Conservation (phyloP, 2,113 vertebrate genomes). For the Eptesicus fuscus region DNA sequence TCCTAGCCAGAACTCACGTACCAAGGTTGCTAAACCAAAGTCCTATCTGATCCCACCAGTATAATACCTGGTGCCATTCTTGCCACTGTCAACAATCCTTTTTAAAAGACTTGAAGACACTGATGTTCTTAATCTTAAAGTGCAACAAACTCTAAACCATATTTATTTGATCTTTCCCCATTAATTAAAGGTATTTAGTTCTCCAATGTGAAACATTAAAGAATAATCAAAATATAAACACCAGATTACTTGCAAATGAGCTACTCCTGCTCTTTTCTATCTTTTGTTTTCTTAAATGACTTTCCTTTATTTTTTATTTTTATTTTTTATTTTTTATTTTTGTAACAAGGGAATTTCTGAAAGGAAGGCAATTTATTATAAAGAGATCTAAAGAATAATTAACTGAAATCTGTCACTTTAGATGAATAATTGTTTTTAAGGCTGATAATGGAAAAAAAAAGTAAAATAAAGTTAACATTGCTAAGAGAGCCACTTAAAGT, state of each 20-base stretch:
- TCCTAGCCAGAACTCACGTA: too few relatives aligned
- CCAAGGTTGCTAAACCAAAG: too few relatives aligned
- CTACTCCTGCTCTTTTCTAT: neutral
- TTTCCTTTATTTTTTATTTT: neutral
- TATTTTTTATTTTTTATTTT: neutral
- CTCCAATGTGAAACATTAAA: neutral
- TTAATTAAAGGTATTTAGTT: neutral
- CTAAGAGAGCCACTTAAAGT: neutral
- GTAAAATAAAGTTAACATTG: neutral
- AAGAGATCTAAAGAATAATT: neutral
- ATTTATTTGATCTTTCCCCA: neutral
- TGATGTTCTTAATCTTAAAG: neutral
- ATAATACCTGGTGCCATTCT: too few relatives aligned
- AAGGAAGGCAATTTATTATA: neutral
- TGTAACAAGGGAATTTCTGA: neutral
- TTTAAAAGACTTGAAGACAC: neutral
- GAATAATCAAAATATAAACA: neutral
- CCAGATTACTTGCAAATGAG: neutral
- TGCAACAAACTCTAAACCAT: neutral
- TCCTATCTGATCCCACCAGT: too few relatives aligned
- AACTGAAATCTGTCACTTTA: neutral
- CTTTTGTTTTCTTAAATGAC: neutral
- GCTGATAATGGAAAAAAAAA: neutral
- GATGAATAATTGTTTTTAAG: neutral
- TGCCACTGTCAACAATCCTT: neutral